Evolutionary conservation across 2,888 invertebrate species (phyloP), one percentile per base, ranked within the genome.

Genomic region (Orthonevra nobilis): DNA sequence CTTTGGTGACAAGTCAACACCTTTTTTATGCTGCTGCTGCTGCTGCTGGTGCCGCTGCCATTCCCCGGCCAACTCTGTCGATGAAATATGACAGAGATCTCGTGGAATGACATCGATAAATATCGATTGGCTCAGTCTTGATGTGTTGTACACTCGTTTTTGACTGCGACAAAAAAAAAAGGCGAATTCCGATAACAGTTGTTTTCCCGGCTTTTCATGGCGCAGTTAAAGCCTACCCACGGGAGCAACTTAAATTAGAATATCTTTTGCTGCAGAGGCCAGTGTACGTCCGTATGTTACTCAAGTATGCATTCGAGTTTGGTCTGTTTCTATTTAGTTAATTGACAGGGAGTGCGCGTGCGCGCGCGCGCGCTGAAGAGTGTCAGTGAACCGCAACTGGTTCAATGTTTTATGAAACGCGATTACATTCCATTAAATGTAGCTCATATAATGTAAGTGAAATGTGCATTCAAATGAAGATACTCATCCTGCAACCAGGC

Each of bases 181-280:
- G 12, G 34, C 26, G 26, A 75, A 60, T 79, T 73, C 60, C 79
- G 73, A 79, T 73, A 79, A 72, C 79, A 79, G 79, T 79, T 68
- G 79, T 79, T 73, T 79, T 73, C 73, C 73, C 60, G 79, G 56
- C 66, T 79, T 72, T 79, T 79, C 79, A 68, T 68, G 73, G 60
- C 79, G 73, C 79, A n/a, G n/a, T 79, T 79, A 79, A 79, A 79
- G 79, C 79, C 79, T 79, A 79, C 79, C 79, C 79, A 79, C 79
- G 79, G 79, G 73, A 73, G 66, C 79, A 68, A 79, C 79, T 79
- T 68, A 79, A 73, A 79, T 79, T 79, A 79, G 79, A 79, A 79
- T 79, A 79, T 79, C 66, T 73, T 52, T 77, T 46, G 26, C 58
- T 70, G n/a, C 2, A 58, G 12, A 6, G 12, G 28, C 14, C 15